Evolutionary conservation across 2,888 invertebrate genomes (phyloP), one percentile per base, ranked within the genome.

Genomic region (Andrena dorsata): DNA sequence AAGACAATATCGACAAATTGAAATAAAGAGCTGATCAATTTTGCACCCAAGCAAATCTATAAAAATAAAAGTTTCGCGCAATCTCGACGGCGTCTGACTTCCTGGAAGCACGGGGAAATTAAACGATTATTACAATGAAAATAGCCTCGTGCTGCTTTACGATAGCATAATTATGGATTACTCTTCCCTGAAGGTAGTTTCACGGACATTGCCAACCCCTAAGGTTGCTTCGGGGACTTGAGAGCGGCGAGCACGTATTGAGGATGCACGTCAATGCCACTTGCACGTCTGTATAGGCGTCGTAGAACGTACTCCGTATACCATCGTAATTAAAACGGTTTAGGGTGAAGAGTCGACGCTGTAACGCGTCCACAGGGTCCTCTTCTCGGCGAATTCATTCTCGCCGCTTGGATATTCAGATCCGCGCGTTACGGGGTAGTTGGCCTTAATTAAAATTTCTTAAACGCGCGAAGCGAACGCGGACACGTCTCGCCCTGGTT

Each of bases 271-370:
- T 79, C 81, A 70, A 53, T 61, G 47, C 28, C 66, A 56, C 16
- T 13, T 47, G 61, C 81, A 71, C n/a, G 20, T 35, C n/a, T 26
- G 23, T 58, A 65, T 66, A 64, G 30, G 35, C 51, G 23, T 56
- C 7, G 7, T 13, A 20, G 10, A 63, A 23, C 68, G 20, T 28
- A n/a, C 8, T 47, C 4, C 56, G 41, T 63, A 26, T 28, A 16
- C 35, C 16, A 47, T 23, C 30, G 61, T 79, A 81, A 81, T 81
- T 81, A 81, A 81, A 81, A 61, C 61, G 69, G 53, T 81, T 80
- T 81, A 74, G 65, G 65, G 47, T 69, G 51, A 78, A 68, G 64
- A 51, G 65, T 53, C 23, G 80, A 69, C 56, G 58, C 26, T 20
- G 51, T 26, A 72, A 26, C 61, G 41, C 51, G 6, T 70, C 51